These are phyloP conservation scores for Sepiola atlantica DNA, from an alignment of 2,888 invertebrate genomes.

Conservation along the genomic window DNA sequence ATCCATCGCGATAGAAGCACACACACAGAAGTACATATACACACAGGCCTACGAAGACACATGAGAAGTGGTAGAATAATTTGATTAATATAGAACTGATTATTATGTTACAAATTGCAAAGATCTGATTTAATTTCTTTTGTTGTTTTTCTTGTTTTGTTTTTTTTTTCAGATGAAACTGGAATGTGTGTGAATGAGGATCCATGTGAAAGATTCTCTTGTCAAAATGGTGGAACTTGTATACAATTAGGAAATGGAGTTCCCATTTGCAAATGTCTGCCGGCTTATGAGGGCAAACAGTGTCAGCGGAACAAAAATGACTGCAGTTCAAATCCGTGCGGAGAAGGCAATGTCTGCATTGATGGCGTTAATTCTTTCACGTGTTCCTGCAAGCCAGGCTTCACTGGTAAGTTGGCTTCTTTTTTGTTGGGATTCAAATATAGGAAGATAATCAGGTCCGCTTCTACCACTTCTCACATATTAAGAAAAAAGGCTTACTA, in stretches of 20 bases:
- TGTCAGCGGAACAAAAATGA: conserved; percentile 35
- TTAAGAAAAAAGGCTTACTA: no score
- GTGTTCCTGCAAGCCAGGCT: not conserved
- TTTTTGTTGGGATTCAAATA: not conserved
- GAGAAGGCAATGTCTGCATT: not conserved
- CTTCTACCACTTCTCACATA: no score
- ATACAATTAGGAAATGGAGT: not conserved
- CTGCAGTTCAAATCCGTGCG: not conserved
- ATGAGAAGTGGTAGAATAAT: no score
- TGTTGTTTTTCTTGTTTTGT: not conserved
- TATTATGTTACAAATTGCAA: not conserved
- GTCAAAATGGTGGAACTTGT: not conserved
- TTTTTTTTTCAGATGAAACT: not conserved
- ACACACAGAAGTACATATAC: no score
- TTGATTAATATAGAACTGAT: no score
- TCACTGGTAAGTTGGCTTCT: not conserved
- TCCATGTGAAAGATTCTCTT: not conserved
- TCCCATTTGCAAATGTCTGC: not conserved
- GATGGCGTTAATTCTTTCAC: not conserved
- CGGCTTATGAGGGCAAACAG: not conserved
- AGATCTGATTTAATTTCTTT: not conserved
- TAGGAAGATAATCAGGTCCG: no score
- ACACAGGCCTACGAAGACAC: no score
- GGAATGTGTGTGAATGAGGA: not conserved
- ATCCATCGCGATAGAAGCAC: no score